Percentiles rank a stretch among this genome's conserved stretches.
Evolutionary conservation across 2,797 vertebrate genomes (phyloP).

Genomic region (Neoniphon sammara): DNA sequence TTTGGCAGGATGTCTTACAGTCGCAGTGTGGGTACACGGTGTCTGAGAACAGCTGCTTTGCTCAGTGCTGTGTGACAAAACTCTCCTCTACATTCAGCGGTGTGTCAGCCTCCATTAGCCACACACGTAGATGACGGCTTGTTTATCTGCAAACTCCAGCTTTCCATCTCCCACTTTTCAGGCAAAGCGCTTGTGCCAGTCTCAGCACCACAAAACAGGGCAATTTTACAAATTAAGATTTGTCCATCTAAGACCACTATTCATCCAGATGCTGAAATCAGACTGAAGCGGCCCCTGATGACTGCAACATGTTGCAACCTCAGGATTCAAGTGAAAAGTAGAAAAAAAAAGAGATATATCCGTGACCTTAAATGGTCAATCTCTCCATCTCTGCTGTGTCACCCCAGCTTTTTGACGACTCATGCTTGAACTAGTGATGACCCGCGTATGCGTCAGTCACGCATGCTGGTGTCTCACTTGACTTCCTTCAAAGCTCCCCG

Average conservation of each 20-base stretch:
- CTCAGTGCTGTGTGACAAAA: conserved; percentile 22
- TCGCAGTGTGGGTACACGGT: conserved; percentile 45
- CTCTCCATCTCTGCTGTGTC: neutral
- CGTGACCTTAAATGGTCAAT: conserved; percentile 16
- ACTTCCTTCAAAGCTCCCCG: conserved; percentile 16
- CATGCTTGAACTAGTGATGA: conserved; percentile 31
- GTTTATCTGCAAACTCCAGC: conserved; percentile 21
- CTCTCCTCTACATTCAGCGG: conserved; percentile 15
- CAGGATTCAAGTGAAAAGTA: too few relatives aligned
- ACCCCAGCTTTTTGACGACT: neutral
- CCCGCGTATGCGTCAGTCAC: conserved; percentile 5
- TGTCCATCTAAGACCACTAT: too few relatives aligned
- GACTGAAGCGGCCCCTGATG: too few relatives aligned
- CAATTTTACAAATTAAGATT: neutral
- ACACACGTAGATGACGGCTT: conserved; percentile 13
- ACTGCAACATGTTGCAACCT: too few relatives aligned
- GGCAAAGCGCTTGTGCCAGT: neutral
- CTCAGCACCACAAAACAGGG: neutral
- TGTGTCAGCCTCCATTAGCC: conserved; percentile 20
- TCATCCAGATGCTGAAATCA: too few relatives aligned
- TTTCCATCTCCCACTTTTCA: conserved; percentile 1
- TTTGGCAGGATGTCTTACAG: conserved; percentile 46
- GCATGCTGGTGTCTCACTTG: conserved; percentile 13
- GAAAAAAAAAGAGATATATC: neutral
- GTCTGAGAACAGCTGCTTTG: conserved; percentile 52